These are phyloP conservation scores for Cyphomyrus plagiostoma DNA, from an alignment of 2,113 vertebrate genomes.

Conservation along the genomic window DNA sequence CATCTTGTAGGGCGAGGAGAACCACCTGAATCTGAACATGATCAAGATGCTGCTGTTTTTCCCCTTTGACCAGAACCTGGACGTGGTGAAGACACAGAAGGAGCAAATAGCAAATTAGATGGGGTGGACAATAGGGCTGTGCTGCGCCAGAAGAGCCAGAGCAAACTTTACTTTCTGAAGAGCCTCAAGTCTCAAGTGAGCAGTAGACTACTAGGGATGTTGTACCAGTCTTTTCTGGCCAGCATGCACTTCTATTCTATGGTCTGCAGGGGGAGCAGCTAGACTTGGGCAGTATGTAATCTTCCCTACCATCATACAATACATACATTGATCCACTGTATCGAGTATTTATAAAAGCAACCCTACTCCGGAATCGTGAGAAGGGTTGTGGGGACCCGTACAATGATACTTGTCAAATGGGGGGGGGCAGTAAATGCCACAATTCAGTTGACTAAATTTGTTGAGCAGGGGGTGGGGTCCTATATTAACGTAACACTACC, in stretches of 20 bases:
- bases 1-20: neutral
- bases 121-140: neutral
- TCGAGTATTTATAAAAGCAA: neutral
- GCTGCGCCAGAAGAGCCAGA: neutral
- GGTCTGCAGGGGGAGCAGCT: neutral
- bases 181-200: neutral
- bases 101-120: neutral
- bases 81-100: neutral
- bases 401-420: neutral
- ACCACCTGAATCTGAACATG: neutral
- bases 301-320: neutral
- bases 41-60: neutral
- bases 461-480: neutral
- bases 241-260: neutral
- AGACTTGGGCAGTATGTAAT: neutral
- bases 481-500: neutral
- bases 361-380: neutral
- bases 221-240: neutral
- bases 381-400: too few species aligned
- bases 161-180: neutral
- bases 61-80: neutral
- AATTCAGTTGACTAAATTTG: neutral
- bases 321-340: neutral
- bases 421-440: too few species aligned
- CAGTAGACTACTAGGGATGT: neutral